phyloP scores from a whole-genome alignment of 2,797 vertebrate species.

The Pangasius krempfi region DNA sequence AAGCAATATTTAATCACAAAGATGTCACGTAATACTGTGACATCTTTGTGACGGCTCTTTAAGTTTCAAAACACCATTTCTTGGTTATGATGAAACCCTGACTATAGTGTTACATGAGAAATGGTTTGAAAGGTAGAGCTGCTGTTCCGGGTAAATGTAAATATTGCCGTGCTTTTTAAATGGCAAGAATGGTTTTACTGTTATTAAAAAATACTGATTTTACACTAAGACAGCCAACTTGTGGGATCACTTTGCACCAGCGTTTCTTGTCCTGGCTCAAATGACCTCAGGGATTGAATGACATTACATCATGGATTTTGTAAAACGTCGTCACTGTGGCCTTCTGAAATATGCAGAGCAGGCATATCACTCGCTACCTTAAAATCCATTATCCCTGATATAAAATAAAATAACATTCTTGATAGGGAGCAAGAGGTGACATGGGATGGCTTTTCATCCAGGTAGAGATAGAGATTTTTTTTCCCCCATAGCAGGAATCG shows the following conservation, averaged over 20 bases:
- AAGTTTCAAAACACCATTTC: background rate
- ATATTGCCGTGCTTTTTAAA: background rate
- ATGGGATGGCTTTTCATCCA: background rate
- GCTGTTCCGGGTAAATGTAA: background rate
- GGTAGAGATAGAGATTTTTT: background rate
- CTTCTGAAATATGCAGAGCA: background rate
- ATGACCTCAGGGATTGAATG: background rate
- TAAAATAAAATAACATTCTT: background rate
- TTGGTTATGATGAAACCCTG: background rate
- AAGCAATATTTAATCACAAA: no score
- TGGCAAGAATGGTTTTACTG: background rate
- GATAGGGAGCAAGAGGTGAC: background rate
- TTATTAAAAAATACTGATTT: background rate
- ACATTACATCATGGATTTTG: background rate
- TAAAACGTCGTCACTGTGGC: background rate
- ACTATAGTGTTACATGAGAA: background rate
- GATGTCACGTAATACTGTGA: no score
- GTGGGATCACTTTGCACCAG: background rate
- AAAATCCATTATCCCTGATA: background rate
- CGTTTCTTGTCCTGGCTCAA: background rate
- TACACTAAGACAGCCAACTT: background rate
- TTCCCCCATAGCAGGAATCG: no score
- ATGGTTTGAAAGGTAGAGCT: background rate
- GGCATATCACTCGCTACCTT: no score
- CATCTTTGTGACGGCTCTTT: background rate